phyloP scores from a whole-genome alignment of 2,797 vertebrate species.

The Bradypus variegatus region DNA sequence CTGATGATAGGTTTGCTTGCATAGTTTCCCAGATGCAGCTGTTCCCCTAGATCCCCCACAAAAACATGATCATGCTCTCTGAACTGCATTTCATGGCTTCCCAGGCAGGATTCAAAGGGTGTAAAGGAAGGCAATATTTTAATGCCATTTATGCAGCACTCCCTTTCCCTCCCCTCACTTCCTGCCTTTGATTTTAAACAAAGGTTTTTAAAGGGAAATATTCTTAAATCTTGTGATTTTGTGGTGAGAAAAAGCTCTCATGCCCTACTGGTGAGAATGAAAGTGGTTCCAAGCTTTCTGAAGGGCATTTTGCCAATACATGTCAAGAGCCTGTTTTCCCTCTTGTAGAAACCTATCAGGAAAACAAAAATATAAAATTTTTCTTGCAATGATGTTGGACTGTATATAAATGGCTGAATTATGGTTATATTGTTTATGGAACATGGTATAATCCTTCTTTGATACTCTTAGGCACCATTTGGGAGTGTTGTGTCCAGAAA shows the following conservation, averaged over 20 bases:
- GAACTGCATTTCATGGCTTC: conserved; percentile 32
- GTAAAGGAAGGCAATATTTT: neutral
- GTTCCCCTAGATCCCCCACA: conserved; percentile 1
- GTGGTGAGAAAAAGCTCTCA: neutral
- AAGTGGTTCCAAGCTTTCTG: neutral
- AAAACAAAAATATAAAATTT: neutral
- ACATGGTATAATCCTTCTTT: neutral
- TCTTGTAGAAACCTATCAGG: neutral
- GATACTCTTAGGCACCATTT: neutral
- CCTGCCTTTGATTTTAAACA: neutral
- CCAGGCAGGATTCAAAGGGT: conserved; percentile 21
- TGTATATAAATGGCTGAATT: neutral
- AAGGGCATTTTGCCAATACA: neutral
- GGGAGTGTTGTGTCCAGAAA: neutral
- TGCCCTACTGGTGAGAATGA: neutral
- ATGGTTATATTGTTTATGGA: neutral
- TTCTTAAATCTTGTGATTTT: neutral
- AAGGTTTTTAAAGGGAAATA: neutral
- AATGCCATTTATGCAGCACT: neutral
- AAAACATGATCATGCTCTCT: conserved; percentile 18
- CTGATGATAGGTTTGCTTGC: neutral
- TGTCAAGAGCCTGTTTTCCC: neutral
- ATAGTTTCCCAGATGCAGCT: neutral
- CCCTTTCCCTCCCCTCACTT: neutral
- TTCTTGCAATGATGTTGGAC: neutral